Conservation (phyloP, 1,140 invertebrate species). For the Sinella curviseta region DNA sequence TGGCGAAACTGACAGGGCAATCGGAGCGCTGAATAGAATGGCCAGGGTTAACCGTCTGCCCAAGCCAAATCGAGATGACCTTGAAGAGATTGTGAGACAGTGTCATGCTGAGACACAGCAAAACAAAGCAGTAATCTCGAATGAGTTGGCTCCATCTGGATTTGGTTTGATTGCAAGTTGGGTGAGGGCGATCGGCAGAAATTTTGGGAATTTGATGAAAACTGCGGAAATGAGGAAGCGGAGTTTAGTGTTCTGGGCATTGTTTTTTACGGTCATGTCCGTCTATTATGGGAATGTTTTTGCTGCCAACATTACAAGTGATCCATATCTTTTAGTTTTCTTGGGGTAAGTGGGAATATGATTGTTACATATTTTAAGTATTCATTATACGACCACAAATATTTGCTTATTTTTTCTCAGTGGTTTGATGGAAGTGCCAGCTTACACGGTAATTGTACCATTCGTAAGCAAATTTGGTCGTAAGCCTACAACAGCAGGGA, state of each 20-base stretch:
- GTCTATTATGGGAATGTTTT: conserved; percentile 47
- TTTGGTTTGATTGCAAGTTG: neutral
- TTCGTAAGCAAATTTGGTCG: conserved; percentile 42
- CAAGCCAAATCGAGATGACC: conserved; percentile 9
- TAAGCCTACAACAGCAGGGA: conserved; percentile 31
- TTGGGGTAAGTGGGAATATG: conserved; percentile 31
- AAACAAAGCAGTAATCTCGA: neutral
- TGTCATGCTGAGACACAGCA: neutral
- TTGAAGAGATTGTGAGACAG: conserved; percentile 28
- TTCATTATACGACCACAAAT: no score
- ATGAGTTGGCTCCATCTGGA: neutral
- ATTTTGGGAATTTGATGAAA: conserved; percentile 37
- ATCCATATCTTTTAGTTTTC: conserved; percentile 45
- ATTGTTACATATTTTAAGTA: no score
- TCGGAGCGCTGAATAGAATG: conserved; percentile 67
- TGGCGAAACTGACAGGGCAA: conserved; percentile 68
- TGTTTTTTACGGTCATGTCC: conserved; percentile 33
- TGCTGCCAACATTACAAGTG: conserved; percentile 33
- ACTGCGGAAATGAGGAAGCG: conserved; percentile 35
- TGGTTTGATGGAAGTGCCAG: conserved; percentile 47
- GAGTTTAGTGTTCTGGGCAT: conserved; percentile 43
- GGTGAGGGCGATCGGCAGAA: conserved; percentile 2
- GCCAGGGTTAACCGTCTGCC: conserved; percentile 59
- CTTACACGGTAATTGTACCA: conserved; percentile 34
- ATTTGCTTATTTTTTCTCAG: conserved; percentile 30